Evolutionary conservation across 2,888 invertebrate genomes (phyloP), one percentile per base, ranked within the genome.

Genomic region (Drosophila pegasa): DNA sequence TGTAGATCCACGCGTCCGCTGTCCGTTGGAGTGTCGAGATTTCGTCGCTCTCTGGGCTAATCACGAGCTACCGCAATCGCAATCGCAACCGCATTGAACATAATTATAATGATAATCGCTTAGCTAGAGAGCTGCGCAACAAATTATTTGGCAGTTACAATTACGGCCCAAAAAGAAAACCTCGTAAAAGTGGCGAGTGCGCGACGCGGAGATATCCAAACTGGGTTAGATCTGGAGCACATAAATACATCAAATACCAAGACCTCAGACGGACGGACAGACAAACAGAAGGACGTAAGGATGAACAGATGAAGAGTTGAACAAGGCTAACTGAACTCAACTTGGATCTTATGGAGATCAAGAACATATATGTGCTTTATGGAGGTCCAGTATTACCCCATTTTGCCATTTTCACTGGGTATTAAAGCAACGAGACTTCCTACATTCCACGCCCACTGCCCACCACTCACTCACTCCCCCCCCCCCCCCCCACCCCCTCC

Each of bases 101-200:
- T 69, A 59, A 73, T 55, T 37, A 48, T 33, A 48, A 41, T 57
- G 45, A 59, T 71, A 73, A 72, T 73, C 65, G 72, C 51, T 38
- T 55, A 62, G 70, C 76, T 31, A 33, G 16, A 29, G 51, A 63
- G 54, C 27, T 20, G 48, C n/a, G 35, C 38, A 27, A 52, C 59
- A 67, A 67, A 59, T 72, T 71, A 71, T 83, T 78, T 72, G 84
- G 78, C 80, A 76, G 65, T 71, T 75, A 64, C 71, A 84, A 81
- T 84, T 77, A 68, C 64, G 4, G 29, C 18, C 22, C 35, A 8
- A 20, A 3, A 10, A 45, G 5, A 5, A 27, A 10, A 16, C 27
- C 25, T 10, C 25, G 45, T 45, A 27, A 45, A 16, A 45, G 45
- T 27, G 16, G 12, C 2, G 6, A 16, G 10, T 10, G 27, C 6